phyloP scores from a whole-genome alignment of 2,113 vertebrate species.

The Dascyllus trimaculatus region DNA sequence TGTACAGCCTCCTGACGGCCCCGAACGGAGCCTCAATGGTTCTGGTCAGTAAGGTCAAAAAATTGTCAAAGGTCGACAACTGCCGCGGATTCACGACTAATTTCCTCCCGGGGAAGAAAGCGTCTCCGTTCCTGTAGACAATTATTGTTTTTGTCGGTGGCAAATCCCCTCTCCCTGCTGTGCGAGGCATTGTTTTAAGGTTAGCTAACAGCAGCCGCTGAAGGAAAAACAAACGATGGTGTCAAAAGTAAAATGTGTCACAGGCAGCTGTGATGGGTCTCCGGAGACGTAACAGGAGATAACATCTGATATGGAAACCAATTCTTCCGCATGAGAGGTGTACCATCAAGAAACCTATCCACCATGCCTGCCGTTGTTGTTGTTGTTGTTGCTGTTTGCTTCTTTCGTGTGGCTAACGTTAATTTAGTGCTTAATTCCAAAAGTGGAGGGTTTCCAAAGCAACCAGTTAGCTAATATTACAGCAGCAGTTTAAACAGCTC shows the following conservation, averaged over 20 bases:
- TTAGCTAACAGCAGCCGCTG: not conserved
- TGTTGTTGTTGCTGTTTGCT: not conserved
- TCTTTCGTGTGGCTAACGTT: not conserved
- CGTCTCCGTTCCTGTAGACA: conserved; percentile 86
- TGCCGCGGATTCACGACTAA: conserved; percentile 79
- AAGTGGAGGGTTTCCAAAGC: conserved; percentile 31
- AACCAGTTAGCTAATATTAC: conserved; percentile 10
- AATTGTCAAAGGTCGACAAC: conserved; percentile 80
- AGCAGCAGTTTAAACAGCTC: no score
- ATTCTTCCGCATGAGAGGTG: conserved; percentile 43
- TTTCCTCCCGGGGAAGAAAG: conserved; percentile 80
- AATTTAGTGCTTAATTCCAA: not conserved
- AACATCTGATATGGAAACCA: conserved; percentile 58
- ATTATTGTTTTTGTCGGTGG: conserved; percentile 79
- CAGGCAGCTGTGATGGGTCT: conserved; percentile 9
- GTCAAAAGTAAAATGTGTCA: conserved; percentile 40
- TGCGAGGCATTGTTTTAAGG: conserved; percentile 32
- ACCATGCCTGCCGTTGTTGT: not conserved
- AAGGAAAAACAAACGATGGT: not conserved
- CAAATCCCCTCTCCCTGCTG: conserved; percentile 25
- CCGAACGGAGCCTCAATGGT: conserved; percentile 79
- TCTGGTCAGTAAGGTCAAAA: conserved; percentile 80
- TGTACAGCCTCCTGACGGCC: conserved; percentile 84
- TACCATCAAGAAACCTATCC: conserved; percentile 46
- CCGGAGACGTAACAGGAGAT: conserved; percentile 58